phyloP scores from a whole-genome alignment of 2,888 invertebrate genomes.

The Craniophora ligustri region DNA sequence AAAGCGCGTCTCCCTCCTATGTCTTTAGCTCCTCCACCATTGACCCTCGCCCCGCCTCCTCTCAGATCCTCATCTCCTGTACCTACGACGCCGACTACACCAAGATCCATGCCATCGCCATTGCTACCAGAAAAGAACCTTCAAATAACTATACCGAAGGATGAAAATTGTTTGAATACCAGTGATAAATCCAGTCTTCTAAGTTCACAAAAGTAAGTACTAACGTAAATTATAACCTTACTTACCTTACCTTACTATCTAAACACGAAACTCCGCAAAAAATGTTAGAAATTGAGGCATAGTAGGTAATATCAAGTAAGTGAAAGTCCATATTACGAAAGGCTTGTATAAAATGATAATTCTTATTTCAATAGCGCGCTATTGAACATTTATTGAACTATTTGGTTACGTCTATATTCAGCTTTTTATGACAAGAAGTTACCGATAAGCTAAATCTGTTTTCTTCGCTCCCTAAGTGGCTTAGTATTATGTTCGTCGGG shows the following conservation, averaged over 20 bases:
- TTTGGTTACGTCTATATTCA: background rate
- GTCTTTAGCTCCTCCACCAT: conserved; percentile 71
- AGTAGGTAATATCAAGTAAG: no score
- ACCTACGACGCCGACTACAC: conserved; percentile 74
- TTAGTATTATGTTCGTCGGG: background rate
- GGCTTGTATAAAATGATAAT: no score
- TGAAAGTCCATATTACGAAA: background rate
- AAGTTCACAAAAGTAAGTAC: conserved; percentile 83
- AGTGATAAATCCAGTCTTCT: conserved; percentile 84
- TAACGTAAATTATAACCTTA: no score
- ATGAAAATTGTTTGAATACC: conserved; percentile 79
- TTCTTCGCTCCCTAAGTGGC: no score
- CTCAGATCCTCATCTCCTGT: conserved; percentile 70
- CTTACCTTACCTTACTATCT: no score
- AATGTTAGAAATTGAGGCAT: no score
- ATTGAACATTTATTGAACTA: background rate
- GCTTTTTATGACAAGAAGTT: background rate
- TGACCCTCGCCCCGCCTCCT: conserved; percentile 73
- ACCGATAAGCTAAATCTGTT: background rate
- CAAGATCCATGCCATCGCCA: conserved; percentile 77
- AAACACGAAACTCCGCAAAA: no score
- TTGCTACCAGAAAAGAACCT: conserved; percentile 80
- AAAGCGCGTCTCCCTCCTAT: conserved; percentile 82
- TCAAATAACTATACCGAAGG: conserved; percentile 78
- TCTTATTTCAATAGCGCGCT: background rate